Evolutionary conservation across 35 echinoderm and acorn worm genomes (phyloP).

Genomic region (Anneissia japonica): DNA sequence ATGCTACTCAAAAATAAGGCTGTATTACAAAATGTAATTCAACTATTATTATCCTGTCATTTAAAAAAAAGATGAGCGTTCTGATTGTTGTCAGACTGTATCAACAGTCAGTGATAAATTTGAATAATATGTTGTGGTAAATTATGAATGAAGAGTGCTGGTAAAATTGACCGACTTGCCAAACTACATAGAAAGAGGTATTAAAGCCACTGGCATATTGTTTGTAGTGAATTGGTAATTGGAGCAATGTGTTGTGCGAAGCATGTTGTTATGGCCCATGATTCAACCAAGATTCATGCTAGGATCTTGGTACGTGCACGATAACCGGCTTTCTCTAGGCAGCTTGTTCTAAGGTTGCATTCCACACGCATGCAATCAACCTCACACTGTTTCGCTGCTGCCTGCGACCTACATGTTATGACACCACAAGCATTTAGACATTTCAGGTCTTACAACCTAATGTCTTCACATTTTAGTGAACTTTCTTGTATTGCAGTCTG

Average conservation of each 20-base stretch:
- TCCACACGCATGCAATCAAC: background rate
- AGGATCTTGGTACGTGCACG: background rate
- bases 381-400: background rate
- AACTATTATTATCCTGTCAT: no score
- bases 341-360: background rate
- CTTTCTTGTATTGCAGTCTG: no score
- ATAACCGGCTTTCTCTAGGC: background rate
- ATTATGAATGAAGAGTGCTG: no score
- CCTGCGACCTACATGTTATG: background rate
- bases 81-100: no score
- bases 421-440: background rate
- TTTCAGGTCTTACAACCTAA: background rate
- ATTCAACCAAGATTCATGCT: background rate
- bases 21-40: no score
- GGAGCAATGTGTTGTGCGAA: background rate
- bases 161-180: no score
- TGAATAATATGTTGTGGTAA: no score
- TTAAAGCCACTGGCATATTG: background rate
- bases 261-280: background rate
- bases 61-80: no score
- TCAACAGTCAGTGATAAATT: no score
- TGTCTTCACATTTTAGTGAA: no score
- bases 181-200: no score
- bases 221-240: background rate
- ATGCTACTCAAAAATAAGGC: no score